Evolutionary conservation across 1,140 invertebrate species (phyloP), one percentile per base, ranked within the genome.

Genomic region (Euwallacea fornicatus): DNA sequence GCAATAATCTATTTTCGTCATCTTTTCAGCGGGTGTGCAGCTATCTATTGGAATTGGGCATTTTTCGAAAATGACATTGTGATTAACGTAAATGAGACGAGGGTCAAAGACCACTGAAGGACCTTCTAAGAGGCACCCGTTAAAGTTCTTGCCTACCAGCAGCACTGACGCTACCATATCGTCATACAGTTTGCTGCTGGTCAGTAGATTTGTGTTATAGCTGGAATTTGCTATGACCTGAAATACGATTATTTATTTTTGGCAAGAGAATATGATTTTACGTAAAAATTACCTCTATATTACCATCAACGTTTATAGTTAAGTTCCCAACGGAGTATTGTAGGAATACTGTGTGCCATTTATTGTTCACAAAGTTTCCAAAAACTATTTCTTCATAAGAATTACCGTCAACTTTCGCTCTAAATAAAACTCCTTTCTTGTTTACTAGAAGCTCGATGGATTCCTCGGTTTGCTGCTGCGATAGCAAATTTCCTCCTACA

Each of bases 51-150:
- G 85, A 53, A 91, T 82, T 0, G 92, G 91, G 80, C 93, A 95
- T 8, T 84, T 78, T 8, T 89, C 91, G 80, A 93, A 93, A 7
- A 86, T 78, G 4, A 91, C 91, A 77, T 89, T 90, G 75, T 86
- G 85, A 43, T 70, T 77, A 42, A 86, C 84, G 60, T 85, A 81
- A 42, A 87, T 83, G 50, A 86, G 80, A 54, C 85, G 85, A 11
- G 86, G 82, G 77, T 92, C 89, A 78, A 95, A 93, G 71, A 91
- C 86, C 15, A 95, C 85, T 63, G 90, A 89, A 6, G 92, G 92
- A 11, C 93, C 93, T 85, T 94, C 90, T 66, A 92, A 85, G 42
- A 95, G 86, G 79, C 93, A 95, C 65, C 93, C 93, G 75, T 86
- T 88, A 83, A 93, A 94, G 69, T 88, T 86, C 79, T 90, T 90